A percentile compares a stretch with the other conserved stretches of the same genome.
phyloP scores from a whole-genome alignment of 23 tunicate species.

The Pegea sp. region DNA sequence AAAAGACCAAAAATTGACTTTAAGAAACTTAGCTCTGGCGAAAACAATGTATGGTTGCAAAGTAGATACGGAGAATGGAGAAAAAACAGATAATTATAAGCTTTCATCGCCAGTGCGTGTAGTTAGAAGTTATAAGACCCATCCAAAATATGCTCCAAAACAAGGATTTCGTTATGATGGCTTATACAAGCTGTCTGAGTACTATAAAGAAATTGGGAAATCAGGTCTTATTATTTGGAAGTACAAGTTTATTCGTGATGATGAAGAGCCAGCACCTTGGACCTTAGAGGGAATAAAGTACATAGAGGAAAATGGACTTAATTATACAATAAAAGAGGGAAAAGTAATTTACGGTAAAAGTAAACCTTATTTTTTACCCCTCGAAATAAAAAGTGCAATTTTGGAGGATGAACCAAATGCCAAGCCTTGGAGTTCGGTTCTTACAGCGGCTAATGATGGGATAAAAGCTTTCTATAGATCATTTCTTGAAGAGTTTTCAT shows the following conservation, averaged over 20 bases:
- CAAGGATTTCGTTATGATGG: constrained; percentile 90
- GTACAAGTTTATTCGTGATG: constrained; percentile 62
- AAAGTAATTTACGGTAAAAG: constrained; percentile 12
- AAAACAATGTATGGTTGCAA: too few species aligned
- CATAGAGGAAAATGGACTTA: too few species aligned
- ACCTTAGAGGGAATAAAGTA: constrained; percentile 68
- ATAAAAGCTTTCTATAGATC: too few species aligned
- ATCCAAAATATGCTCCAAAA: constrained; percentile 56
- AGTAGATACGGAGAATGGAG: constrained; percentile 51
- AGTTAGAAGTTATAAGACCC: constrained; percentile 73
- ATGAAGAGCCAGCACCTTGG: constrained; percentile 83
- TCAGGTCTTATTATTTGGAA: constrained; percentile 87
- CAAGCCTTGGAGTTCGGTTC: too few species aligned
- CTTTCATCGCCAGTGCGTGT: constrained; percentile 54
- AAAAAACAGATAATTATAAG: constrained; percentile 41
- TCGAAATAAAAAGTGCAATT: too few species aligned
- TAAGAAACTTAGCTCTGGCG: too few species aligned
- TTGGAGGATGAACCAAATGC: too few species aligned
- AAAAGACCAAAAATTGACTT: too few species aligned
- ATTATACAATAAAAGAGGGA: too few species aligned
- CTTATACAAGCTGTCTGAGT: constrained; percentile 46
- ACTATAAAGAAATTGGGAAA: constrained; percentile 84
- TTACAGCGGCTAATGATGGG: too few species aligned
- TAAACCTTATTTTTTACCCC: too few species aligned
- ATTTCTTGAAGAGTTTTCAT: too few species aligned